These are phyloP conservation scores for Leucophora obtusa DNA, from an alignment of 2,888 invertebrate genomes.

Conservation along the genomic window DNA sequence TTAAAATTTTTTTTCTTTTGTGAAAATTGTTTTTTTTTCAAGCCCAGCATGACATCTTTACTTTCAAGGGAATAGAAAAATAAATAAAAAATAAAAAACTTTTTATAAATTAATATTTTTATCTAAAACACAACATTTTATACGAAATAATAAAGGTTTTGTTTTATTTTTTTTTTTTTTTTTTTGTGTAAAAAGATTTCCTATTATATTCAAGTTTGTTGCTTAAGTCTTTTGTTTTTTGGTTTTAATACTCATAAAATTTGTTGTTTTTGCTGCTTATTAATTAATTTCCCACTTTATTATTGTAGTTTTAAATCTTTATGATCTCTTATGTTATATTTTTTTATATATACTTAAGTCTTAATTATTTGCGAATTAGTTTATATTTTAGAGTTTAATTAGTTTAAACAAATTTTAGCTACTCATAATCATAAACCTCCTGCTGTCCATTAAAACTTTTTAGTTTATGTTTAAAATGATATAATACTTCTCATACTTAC, in stretches of 20 bases:
- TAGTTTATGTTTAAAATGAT: conserved; percentile 4
- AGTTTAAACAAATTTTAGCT: conserved; percentile 22
- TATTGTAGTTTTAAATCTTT: conserved; percentile 21
- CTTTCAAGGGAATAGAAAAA: background rate
- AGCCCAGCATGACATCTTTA: conserved; percentile 16
- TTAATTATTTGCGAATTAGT: conserved; percentile 53
- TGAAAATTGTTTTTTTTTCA: background rate
- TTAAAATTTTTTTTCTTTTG: background rate
- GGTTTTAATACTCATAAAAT: conserved; percentile 10
- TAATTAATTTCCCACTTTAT: conserved; percentile 5
- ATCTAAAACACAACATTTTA: background rate
- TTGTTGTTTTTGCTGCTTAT: background rate
- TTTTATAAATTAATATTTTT: background rate
- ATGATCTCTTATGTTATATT: background rate
- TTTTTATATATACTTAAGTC: background rate
- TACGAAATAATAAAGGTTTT: background rate
- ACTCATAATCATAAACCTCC: conserved; percentile 18
- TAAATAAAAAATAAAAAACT: no score
- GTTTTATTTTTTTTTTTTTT: background rate
- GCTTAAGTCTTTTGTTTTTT: conserved; percentile 24
- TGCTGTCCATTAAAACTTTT: conserved; percentile 49
- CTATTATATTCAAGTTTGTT: conserved; percentile 15
- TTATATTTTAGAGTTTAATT: conserved; percentile 23
- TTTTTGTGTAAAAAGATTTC: background rate
- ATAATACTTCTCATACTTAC: conserved; percentile 1